These are phyloP conservation scores for Bimastos eiseni DNA, from an alignment of 2,888 invertebrate species.

Conservation along the genomic window DNA sequence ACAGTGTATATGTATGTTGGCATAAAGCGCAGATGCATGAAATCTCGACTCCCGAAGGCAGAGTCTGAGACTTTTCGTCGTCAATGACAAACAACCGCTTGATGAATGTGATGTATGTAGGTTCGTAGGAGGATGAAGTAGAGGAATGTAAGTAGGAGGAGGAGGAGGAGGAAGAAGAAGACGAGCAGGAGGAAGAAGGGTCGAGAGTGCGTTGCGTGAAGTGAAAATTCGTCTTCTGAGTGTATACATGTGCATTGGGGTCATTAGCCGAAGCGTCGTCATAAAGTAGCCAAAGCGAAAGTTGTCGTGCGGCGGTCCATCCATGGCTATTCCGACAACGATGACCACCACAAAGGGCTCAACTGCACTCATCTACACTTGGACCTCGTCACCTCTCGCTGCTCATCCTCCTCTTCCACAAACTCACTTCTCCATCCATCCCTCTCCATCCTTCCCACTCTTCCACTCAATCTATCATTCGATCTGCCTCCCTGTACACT, in stretches of 20 bases:
- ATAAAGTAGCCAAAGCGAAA: not conserved
- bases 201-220: not conserved
- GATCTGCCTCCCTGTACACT: not conserved
- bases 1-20: no score
- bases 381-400: not conserved
- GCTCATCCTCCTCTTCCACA: not conserved
- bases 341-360: no score
- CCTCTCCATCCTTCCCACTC: not conserved
- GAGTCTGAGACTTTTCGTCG: not conserved
- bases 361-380: slow-evolving; percentile 1
- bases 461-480: not conserved
- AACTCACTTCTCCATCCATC: not conserved
- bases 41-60: not conserved
- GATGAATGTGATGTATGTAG: slow-evolving; percentile 2
- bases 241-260: not conserved
- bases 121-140: not conserved
- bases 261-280: not conserved
- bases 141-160: not conserved
- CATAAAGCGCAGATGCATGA: no score
- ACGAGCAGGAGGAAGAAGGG: not conserved
- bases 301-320: not conserved
- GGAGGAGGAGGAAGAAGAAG: not conserved
- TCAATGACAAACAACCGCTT: not conserved
- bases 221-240: not conserved
- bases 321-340: no score